Evolutionary conservation across 2,888 invertebrate genomes (phyloP).

Genomic region (Lypha dubia): DNA sequence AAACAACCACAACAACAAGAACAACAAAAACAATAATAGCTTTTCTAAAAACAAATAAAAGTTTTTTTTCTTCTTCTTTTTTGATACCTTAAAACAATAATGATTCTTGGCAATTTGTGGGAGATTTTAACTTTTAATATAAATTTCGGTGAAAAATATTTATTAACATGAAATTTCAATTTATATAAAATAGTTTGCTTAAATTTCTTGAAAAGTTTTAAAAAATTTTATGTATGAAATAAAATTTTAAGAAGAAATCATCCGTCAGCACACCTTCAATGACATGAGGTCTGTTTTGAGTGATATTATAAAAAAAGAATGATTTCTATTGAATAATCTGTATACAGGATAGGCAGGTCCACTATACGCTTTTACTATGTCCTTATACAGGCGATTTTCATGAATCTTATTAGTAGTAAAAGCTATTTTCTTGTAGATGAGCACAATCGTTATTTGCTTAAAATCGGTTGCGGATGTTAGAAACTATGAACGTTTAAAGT

Average conservation of each 20-base stretch:
- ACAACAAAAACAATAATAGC: conserved; percentile 20
- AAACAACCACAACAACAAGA: conserved; percentile 19
- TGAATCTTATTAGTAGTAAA: no score
- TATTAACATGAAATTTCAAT: conserved; percentile 11
- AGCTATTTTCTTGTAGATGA: no score
- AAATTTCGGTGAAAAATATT: conserved; percentile 18
- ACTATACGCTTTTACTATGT: no score
- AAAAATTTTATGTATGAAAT: background rate
- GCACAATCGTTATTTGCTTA: no score
- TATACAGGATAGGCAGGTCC: no score
- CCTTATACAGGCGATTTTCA: no score
- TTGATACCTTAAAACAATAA: conserved; percentile 8
- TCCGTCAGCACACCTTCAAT: background rate
- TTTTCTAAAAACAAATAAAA: conserved; percentile 39
- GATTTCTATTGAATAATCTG: no score
- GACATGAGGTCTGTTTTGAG: no score
- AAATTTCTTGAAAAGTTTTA: background rate
- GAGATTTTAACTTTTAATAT: conserved; percentile 1
- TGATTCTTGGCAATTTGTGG: background rate
- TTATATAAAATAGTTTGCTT: background rate
- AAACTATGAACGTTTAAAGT: no score
- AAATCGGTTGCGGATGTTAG: no score
- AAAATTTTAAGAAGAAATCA: background rate
- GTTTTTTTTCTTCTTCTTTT: no score
- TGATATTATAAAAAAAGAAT: no score